A percentile compares a stretch with the other conserved stretches of the same genome.
Evolutionary conservation across 2,888 invertebrate species (phyloP).

Genomic region (Orchestes rusci): DNA sequence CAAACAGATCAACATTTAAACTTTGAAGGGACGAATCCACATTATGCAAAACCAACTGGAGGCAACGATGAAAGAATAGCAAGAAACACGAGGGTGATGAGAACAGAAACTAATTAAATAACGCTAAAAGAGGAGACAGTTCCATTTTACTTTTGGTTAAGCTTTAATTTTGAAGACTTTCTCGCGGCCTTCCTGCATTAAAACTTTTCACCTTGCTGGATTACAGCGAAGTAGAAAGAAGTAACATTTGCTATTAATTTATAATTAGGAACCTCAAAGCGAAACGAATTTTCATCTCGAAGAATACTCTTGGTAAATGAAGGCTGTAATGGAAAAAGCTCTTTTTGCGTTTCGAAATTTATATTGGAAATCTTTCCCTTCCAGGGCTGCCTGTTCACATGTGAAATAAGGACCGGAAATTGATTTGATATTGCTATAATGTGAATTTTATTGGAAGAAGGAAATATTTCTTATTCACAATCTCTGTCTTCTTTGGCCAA

Average conservation of each 20-base stretch:
- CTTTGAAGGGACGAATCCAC: slow-evolving; percentile 33
- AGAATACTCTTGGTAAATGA: no score
- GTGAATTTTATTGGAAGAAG: no score
- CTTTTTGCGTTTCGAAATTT: no score
- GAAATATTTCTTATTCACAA: no score
- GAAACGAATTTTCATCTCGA: no score
- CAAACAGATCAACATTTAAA: slow-evolving; percentile 36
- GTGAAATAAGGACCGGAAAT: no score
- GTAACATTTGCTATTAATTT: slow-evolving; percentile 13
- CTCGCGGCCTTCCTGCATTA: slow-evolving; percentile 18
- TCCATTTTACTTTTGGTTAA: slow-evolving; percentile 30
- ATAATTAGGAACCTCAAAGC: slow-evolving; percentile 8
- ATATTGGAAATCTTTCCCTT: no score
- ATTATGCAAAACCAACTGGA: slow-evolving; percentile 30
- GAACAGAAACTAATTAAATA: slow-evolving; percentile 37
- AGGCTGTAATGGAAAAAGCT: no score
- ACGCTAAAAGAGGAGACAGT: slow-evolving; percentile 30
- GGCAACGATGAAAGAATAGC: slow-evolving; percentile 31
- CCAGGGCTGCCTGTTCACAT: no score
- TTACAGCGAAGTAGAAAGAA: slow-evolving; percentile 12
- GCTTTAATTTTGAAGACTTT: slow-evolving; percentile 26
- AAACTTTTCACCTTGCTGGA: slow-evolving; percentile 20
- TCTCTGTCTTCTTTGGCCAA: no score
- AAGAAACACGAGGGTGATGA: slow-evolving; percentile 32
- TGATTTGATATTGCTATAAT: no score